Percentiles rank a stretch among this genome's conserved stretches.
Conservation (phyloP, 2,113 vertebrate species). For the Gambusia affinis region DNA sequence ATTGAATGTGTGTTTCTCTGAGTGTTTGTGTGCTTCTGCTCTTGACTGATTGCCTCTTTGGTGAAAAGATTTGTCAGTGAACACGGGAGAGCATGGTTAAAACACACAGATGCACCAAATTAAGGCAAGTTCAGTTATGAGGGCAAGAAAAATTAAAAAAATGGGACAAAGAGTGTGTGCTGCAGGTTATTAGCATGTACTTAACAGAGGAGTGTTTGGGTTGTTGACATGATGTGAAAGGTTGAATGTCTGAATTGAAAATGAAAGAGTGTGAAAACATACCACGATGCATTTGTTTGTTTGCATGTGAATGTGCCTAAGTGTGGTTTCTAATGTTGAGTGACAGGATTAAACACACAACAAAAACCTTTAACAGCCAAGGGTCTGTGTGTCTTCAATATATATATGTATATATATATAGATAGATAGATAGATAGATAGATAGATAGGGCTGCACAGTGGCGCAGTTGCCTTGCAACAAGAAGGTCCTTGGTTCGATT, state of each 20-base stretch:
- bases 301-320: not conserved
- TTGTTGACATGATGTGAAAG: constrained; percentile 22
- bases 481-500: no score
- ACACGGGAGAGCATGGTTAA: constrained; percentile 47
- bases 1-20: constrained; percentile 8
- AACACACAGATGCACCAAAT: constrained; percentile 43
- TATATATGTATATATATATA: no score
- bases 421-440: no score
- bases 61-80: constrained; percentile 71
- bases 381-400: not conserved
- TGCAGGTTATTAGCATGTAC: constrained; percentile 19
- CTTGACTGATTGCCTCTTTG: constrained; percentile 61
- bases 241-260: constrained; percentile 12
- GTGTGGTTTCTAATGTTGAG: constrained; percentile 20
- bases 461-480: no score
- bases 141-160: constrained; percentile 26
- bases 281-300: not conserved
- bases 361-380: not conserved
- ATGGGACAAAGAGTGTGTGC: constrained; percentile 11
- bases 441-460: no score
- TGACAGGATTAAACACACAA: constrained; percentile 13
- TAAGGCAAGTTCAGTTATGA: constrained; percentile 32
- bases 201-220: constrained; percentile 10
- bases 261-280: constrained; percentile 7
- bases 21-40: constrained; percentile 11